These are phyloP conservation scores for Drosophila nr. perissopoda DNA, from an alignment of 2,888 invertebrate genomes.

Conservation along the genomic window DNA sequence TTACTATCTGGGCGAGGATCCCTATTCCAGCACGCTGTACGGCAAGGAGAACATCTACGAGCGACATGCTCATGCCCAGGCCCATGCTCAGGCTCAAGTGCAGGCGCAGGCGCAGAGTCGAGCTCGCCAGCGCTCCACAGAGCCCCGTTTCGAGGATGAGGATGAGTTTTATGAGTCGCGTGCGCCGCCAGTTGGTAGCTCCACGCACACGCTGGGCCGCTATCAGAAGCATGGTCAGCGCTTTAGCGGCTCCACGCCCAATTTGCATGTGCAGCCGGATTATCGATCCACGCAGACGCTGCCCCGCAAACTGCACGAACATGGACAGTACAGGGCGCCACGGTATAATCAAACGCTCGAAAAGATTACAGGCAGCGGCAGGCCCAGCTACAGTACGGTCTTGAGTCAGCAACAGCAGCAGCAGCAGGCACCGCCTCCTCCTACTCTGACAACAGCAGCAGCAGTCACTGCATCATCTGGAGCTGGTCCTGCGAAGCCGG, in stretches of 20 bases:
- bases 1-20: conserved; percentile 95
- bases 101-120: conserved; percentile 5
- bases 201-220: conserved; percentile 90
- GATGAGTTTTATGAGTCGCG: conserved; percentile 64
- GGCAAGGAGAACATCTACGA: conserved; percentile 94
- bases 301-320: conserved; percentile 87
- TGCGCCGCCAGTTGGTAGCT: conserved; percentile 18
- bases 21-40: conserved; percentile 92
- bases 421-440: conserved; percentile 17
- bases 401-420: conserved; percentile 15
- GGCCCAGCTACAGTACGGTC: conserved; percentile 11
- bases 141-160: conserved; percentile 50
- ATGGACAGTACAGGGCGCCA: conserved; percentile 34
- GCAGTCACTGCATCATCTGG: conserved; percentile 10
- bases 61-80: conserved; percentile 37
- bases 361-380: conserved; percentile 17
- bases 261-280: conserved; percentile 82
- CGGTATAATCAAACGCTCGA: conserved; percentile 35
- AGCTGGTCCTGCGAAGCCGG: conserved; percentile 90
- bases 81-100: conserved; percentile 13
- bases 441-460: conserved; percentile 42
- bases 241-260: conserved; percentile 87
- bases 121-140: conserved; percentile 44
- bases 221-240: conserved; percentile 93
- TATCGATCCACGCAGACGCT: conserved; percentile 90